A percentile compares a stretch with the other conserved stretches of the same genome.
Evolutionary conservation across 2,797 vertebrate genomes (phyloP).

Genomic region (Thamnophis elegans): DNA sequence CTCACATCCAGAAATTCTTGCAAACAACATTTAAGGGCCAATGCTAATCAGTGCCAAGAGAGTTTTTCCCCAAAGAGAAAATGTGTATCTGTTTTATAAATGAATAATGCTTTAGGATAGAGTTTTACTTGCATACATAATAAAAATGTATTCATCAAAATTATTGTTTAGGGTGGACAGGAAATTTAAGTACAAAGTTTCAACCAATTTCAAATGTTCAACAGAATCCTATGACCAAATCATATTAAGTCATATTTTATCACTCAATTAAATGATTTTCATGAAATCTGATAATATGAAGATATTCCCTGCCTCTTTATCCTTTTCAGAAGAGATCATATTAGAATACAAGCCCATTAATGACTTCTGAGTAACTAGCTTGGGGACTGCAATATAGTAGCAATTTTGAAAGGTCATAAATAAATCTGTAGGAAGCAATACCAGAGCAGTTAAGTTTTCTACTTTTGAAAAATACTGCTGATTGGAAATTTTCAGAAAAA

Average conservation of each 20-base stretch:
- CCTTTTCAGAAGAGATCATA: not conserved
- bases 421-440: not conserved
- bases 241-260: not conserved
- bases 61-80: conserved; percentile 41
- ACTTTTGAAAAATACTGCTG: not conserved
- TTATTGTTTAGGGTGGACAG: not conserved
- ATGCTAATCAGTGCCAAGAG: conserved; percentile 51
- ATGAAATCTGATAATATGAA: not conserved
- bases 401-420: not conserved
- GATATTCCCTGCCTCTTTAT: not conserved
- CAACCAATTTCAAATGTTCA: not conserved
- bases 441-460: not conserved
- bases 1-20: conserved; percentile 40
- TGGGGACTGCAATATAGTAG: not conserved
- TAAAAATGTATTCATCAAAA: not conserved
- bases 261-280: not conserved
- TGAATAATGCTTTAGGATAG: conserved; percentile 25
- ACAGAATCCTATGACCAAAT: not conserved
- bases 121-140: conserved; percentile 46
- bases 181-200: not conserved
- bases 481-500: not conserved
- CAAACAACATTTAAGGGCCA: conserved; percentile 33
- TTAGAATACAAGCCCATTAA: not conserved
- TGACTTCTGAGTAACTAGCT: not conserved
- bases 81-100: conserved; percentile 28